Evolutionary conservation across 2,797 vertebrate species (phyloP).

Genomic region (Microctenopoma lineatum): DNA sequence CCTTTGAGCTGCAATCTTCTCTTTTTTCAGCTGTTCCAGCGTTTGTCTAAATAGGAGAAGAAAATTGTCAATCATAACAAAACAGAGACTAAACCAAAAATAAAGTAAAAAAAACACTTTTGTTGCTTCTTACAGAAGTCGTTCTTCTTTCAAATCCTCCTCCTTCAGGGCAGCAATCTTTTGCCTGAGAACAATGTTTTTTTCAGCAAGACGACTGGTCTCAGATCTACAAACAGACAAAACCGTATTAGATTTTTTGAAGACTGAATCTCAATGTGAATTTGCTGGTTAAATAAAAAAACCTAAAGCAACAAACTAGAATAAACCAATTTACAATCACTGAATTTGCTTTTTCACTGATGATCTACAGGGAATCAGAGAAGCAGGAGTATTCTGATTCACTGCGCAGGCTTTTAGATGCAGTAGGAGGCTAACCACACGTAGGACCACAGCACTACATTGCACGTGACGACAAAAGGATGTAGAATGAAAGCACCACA

Average conservation of each 20-base stretch:
- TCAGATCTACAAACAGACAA: conserved; percentile 80
- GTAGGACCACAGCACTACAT: conserved; percentile 3
- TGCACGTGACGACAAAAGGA: conserved; percentile 6
- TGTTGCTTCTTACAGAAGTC: conserved; percentile 84
- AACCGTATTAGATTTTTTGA: conserved; percentile 7
- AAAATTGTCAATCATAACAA: neutral
- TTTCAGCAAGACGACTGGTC: conserved; percentile 87
- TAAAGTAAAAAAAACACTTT: neutral
- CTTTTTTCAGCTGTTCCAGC: conserved; percentile 85
- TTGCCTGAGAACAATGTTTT: conserved; percentile 84
- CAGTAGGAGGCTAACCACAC: conserved; percentile 2
- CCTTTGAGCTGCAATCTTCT: conserved; percentile 85
- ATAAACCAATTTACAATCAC: neutral
- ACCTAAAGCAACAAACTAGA: neutral
- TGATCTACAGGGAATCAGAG: conserved; percentile 41
- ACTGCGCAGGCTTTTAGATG: conserved; percentile 7
- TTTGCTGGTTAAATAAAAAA: no score
- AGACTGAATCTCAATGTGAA: no score
- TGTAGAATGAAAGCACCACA: conserved; percentile 26
- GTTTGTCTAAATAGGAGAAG: conserved; percentile 80
- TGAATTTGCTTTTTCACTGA: neutral
- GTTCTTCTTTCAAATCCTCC: conserved; percentile 87
- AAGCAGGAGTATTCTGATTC: conserved; percentile 8
- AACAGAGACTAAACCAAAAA: neutral
- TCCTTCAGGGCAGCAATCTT: conserved; percentile 87